Evolutionary conservation across 1,140 invertebrate genomes (phyloP), one percentile per base, ranked within the genome.

Genomic region (Euschistus heros): DNA sequence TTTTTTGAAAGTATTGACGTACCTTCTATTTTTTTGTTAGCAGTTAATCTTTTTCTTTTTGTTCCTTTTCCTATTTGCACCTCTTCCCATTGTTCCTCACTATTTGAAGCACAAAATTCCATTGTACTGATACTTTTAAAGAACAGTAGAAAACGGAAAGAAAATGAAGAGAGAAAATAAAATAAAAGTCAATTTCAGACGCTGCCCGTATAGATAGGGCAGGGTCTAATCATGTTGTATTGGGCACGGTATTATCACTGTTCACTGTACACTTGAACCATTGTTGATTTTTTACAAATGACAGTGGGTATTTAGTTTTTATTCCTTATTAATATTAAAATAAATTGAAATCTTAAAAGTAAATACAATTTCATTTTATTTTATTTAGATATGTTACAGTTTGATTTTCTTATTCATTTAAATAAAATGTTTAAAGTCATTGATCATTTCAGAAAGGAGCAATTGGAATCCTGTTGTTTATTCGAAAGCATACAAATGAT

Each of bases 391-490:
- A 20, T n/a, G n/a, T 63, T 24, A 47, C 17, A 62, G 2, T n/a
- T 17, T 17, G 18, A 17, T 3, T 20, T 37, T 5, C 2, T n/a
- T 26, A 18, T 37, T 61, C 27, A 33, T 66, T 44, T 59, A 20
- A 52, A 44, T 13, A 54, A 57, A 46, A n/a, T n/a, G 10, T 10
- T 37, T 37, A 37, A 37, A 37, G 5, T 54, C 13, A 17, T 68
- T 68, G 66, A 70, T 69, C 64, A 72, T 75, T 75, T 50, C 70
- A 86, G 82, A 82, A 84, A 69, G 84, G 84, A 64, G 84, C 80
- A 5, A 76, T 89, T 47, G 75, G 79, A 20, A 73, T 81, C 61
- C 73, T 89, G n/a, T 73, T 89, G 44, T 76, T 76, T 62, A 69
- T 81, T 18, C 72, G 77, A 57, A 67, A 70, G 27, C 74, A 70